Evolutionary conservation across 2,113 vertebrate species (phyloP).

Genomic region (Pyrgilauda ruficollis): DNA sequence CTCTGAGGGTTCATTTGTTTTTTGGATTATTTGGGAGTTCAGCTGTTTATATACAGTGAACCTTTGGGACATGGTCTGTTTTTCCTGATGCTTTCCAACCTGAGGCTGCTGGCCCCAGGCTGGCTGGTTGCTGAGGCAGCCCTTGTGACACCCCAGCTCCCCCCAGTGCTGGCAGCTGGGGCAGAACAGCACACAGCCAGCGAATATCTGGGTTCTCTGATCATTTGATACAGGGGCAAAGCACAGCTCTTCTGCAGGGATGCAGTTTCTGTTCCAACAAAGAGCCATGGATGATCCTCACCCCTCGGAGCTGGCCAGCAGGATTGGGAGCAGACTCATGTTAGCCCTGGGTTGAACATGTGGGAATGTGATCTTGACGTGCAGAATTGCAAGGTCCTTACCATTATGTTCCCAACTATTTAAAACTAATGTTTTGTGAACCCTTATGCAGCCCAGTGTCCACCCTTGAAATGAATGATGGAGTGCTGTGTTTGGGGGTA

Average conservation of each 20-base stretch:
- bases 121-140: not conserved
- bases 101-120: not conserved
- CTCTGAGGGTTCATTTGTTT: not conserved
- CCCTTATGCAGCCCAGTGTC: not conserved
- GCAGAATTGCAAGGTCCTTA: not conserved
- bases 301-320: not conserved
- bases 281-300: not conserved
- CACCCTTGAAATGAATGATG: not conserved
- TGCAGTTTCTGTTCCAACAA: not conserved
- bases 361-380: fast-evolving
- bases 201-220: not conserved
- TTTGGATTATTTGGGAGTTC: not conserved
- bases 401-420: not conserved
- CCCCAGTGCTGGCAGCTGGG: not conserved
- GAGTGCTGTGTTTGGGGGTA: not conserved
- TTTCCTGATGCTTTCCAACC: not conserved
- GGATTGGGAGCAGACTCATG: not conserved
- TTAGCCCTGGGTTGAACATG: not conserved
- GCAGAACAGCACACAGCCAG: not conserved
- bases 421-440: not conserved
- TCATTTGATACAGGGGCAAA: not conserved
- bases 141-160: not conserved
- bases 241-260: not conserved
- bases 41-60: not conserved
- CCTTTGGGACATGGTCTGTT: not conserved